A percentile compares a stretch with the other conserved stretches of the same genome.
Conservation (phyloP, 1,140 invertebrate species). For the Zaprionus vittiger region DNA sequence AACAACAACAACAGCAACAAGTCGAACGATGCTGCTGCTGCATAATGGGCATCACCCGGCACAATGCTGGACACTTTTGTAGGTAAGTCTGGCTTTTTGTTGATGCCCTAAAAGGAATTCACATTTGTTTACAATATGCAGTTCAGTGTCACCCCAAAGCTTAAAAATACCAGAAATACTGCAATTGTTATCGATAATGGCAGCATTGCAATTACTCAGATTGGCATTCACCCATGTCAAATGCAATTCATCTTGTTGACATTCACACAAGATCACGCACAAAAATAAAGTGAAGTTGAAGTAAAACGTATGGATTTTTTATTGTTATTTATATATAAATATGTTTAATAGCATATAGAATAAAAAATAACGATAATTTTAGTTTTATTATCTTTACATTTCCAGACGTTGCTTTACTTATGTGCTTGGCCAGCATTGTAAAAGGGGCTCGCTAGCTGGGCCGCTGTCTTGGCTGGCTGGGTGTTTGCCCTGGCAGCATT, state of each 20-base stretch:
- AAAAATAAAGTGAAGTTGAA: neutral
- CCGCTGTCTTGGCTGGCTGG: slow-evolving; percentile 65
- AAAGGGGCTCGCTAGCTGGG: slow-evolving; percentile 49
- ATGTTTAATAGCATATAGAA: no score
- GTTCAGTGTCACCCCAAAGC: slow-evolving; percentile 2
- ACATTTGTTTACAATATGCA: neutral
- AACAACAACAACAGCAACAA: slow-evolving; percentile 20
- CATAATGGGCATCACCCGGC: slow-evolving; percentile 40
- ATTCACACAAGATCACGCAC: neutral
- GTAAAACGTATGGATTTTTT: no score
- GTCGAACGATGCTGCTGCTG: slow-evolving; percentile 29
- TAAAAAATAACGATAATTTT: no score
- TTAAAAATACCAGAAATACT: neutral
- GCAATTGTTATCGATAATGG: neutral
- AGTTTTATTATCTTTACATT: neutral
- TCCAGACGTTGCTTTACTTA: neutral
- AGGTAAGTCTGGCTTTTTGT: neutral
- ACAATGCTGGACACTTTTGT: slow-evolving; percentile 23
- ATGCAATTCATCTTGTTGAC: neutral
- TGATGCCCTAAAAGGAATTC: neutral
- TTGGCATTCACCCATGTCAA: neutral
- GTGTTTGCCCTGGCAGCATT: slow-evolving; percentile 74
- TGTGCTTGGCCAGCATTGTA: slow-evolving; percentile 3
- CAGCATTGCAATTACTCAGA: neutral
- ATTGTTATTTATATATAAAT: no score